phyloP scores from a whole-genome alignment of 2,797 vertebrate species.

The Siniperca scherzeri region DNA sequence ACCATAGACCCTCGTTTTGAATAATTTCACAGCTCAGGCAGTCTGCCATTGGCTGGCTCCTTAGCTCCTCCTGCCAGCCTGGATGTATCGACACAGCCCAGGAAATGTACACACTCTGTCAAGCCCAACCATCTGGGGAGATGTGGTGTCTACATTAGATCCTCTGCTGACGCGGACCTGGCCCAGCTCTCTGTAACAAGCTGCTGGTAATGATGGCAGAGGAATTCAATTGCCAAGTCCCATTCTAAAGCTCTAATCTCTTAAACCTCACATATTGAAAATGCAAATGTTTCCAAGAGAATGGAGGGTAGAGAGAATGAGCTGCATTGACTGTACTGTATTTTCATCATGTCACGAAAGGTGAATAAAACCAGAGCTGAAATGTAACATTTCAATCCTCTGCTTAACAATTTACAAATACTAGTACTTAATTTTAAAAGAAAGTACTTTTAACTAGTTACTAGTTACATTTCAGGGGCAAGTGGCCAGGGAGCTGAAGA shows the following conservation, averaged over 20 bases:
- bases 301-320: neutral
- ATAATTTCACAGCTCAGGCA: conserved; percentile 55
- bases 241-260: conserved; percentile 49
- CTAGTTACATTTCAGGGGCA: too few relatives aligned
- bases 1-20: conserved; percentile 25
- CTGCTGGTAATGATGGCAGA: conserved; percentile 52
- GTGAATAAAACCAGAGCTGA: neutral
- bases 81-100: conserved; percentile 37
- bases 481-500: too few relatives aligned
- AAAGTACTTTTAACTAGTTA: too few relatives aligned
- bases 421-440: too few relatives aligned
- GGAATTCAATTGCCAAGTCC: conserved; percentile 63
- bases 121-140: conserved; percentile 49
- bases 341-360: neutral
- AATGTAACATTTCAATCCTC: too few relatives aligned
- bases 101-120: conserved; percentile 39
- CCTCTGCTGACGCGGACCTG: conserved; percentile 35
- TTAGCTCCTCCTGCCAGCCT: conserved; percentile 11
- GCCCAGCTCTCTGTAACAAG: conserved; percentile 43
- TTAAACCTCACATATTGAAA: neutral
- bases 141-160: conserved; percentile 56
- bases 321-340: neutral
- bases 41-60: conserved; percentile 43
- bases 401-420: too few relatives aligned
- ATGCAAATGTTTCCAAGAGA: neutral